Percentiles rank a stretch among this genome's conserved stretches.
Conservation (phyloP, 2,113 vertebrate species). For the Malaclemys terrapin region DNA sequence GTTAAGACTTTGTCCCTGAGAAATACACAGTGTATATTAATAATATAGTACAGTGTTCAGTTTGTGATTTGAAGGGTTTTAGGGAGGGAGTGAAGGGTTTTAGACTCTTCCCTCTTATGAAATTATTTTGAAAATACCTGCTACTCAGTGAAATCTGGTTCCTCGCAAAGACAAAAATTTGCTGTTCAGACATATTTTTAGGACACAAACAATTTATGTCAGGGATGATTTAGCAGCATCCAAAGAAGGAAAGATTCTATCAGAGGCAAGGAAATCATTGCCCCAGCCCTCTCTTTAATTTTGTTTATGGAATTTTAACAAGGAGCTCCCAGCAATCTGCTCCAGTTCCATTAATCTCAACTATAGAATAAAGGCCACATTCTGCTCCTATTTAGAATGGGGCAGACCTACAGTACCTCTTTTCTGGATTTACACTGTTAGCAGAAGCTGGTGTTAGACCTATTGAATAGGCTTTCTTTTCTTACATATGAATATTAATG, state of each 20-base stretch:
- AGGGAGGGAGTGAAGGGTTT: not conserved
- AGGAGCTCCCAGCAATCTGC: accelerated
- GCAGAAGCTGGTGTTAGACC: not conserved
- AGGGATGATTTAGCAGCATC: slow-evolving; percentile 54
- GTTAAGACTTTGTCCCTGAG: not conserved
- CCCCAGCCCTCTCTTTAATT: not conserved
- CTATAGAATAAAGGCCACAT: not conserved
- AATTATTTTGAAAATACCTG: slow-evolving; percentile 17
- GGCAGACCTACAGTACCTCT: accelerated
- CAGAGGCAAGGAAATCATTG: not conserved
- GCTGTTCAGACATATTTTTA: slow-evolving; percentile 32
- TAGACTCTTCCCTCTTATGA: not conserved
- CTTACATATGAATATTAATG: not conserved
- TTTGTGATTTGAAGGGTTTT: not conserved
- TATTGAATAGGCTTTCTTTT: not conserved
- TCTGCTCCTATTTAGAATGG: not conserved
- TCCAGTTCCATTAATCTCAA: not conserved
- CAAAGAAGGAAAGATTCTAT: not conserved
- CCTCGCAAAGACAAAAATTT: slow-evolving; percentile 16
- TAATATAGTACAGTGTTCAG: not conserved
- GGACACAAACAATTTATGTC: not conserved
- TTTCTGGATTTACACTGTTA: not conserved
- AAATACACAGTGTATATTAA: not conserved
- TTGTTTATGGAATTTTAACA: not conserved
- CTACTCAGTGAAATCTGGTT: not conserved